Evolutionary conservation across 2,797 vertebrate species (phyloP).

Genomic region (Helarctos malayanus): DNA sequence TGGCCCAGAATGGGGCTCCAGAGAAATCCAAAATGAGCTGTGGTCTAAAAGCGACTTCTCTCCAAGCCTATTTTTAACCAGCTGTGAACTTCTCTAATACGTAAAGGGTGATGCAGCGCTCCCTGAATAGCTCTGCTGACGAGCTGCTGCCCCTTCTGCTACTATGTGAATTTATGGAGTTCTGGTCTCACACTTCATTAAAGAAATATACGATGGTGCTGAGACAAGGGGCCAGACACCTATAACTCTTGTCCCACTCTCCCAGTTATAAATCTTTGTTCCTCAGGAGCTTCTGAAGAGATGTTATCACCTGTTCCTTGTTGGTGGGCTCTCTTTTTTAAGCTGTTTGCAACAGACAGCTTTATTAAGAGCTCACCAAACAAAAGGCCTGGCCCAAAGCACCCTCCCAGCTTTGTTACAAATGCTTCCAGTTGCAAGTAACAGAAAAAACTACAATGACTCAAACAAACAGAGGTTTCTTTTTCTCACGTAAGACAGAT

Average conservation of each 20-base stretch:
- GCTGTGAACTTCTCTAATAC: slow-evolving; percentile 88
- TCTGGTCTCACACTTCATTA: slow-evolving; percentile 88
- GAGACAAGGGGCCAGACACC: slow-evolving; percentile 84
- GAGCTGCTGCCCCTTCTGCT: slow-evolving; percentile 86
- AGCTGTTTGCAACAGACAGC: neutral
- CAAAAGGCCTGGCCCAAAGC: neutral
- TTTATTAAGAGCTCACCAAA: slow-evolving; percentile 44
- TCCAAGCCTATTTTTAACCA: slow-evolving; percentile 89
- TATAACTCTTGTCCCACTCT: slow-evolving; percentile 84
- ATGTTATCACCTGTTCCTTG: slow-evolving; percentile 29
- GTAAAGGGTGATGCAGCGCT: slow-evolving; percentile 85
- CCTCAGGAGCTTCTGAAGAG: slow-evolving; percentile 12
- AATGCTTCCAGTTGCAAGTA: neutral
- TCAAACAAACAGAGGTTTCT: neutral
- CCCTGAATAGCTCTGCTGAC: slow-evolving; percentile 88
- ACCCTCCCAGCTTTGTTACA: neutral
- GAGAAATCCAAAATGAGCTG: slow-evolving; percentile 87
- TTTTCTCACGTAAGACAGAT: neutral
- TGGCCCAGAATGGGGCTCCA: slow-evolving; percentile 80
- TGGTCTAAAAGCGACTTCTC: slow-evolving; percentile 86
- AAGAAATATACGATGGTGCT: slow-evolving; percentile 85
- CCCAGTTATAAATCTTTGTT: slow-evolving; percentile 82
- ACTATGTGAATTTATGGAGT: slow-evolving; percentile 90
- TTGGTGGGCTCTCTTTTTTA: neutral
- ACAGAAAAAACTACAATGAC: neutral